Evolutionary conservation across 2,888 invertebrate species (phyloP), one percentile per base, ranked within the genome.

Genomic region (Lepidochitona cinerea): DNA sequence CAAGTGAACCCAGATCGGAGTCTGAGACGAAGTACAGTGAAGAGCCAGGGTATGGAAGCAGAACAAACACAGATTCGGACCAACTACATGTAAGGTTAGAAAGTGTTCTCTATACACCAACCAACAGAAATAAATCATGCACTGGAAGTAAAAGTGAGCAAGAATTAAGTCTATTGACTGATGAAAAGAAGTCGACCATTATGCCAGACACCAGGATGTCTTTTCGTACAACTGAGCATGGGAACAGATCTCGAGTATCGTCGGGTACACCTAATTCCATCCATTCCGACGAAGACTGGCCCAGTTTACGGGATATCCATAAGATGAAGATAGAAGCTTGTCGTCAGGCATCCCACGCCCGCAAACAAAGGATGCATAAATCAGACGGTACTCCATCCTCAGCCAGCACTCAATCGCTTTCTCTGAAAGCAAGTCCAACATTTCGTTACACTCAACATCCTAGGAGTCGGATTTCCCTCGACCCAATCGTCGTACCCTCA

Each of bases 401-500:
- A 74, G n/a, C 71, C 76, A 69, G 70, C 73, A 0, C 49, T 70
- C 4, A 78, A 7, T 75, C 75, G 7, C 37, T 71, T 29, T 69
- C 70, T 23, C 72, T 53, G 23, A 23, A 69, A 18, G 29, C n/a
- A 9, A 75, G 68, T 65, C 78, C 80, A 6, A 74, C 75, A 32
- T 64, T 80, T 23, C 52, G 80, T 35, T 80, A 80, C 37, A 79
- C 80, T 1, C 75, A 78, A n/a, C 74, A 75, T 52, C 68, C 68
- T 33, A 12, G 69, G 9, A 68, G 68, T 26, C 72, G 64, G 33
- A 75, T 75, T 37, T 66, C 75, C 6, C 32, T 49, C 23, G 74
- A 76, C 12, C 80, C 81, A 0, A 80, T 81, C 12, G 67, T 81
- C 41, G 81, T 81, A 0, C 81, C 81, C 0, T 81, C 81, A 7